Conservation (phyloP, 2,113 vertebrate genomes). For the Rhabdomys dilectus region DNA sequence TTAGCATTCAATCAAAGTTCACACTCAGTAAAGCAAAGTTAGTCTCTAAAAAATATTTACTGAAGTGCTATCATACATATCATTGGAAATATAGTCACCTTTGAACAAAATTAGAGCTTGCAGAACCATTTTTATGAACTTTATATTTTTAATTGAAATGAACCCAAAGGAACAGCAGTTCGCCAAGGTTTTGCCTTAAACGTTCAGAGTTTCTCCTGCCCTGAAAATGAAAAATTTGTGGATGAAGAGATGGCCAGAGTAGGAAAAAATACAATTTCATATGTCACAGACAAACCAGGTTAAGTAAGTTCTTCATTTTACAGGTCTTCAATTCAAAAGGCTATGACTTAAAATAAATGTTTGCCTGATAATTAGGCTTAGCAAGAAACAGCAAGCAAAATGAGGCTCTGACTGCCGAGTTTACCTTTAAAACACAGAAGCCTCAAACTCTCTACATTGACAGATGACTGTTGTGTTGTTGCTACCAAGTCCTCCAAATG, state of each 20-base stretch:
- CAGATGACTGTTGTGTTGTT: slow-evolving; percentile 21
- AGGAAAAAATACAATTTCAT: background rate
- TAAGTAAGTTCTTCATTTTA: background rate
- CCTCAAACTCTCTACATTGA: background rate
- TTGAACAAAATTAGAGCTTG: slow-evolving; percentile 52
- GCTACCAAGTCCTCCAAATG: slow-evolving; percentile 1
- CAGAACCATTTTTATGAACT: slow-evolving; percentile 8
- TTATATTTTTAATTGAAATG: slow-evolving; percentile 43
- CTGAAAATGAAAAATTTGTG: background rate
- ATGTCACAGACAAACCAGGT: background rate
- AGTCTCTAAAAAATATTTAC: slow-evolving; percentile 53
- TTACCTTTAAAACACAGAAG: slow-evolving; percentile 55
- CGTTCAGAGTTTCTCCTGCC: background rate
- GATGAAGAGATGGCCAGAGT: background rate
- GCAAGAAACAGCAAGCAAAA: background rate
- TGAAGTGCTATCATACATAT: slow-evolving; percentile 47
- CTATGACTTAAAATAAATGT: slow-evolving; percentile 10
- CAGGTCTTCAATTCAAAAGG: slow-evolving; percentile 1
- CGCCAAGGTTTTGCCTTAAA: background rate
- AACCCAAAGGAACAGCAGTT: slow-evolving; percentile 9
- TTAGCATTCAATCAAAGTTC: slow-evolving; percentile 31
- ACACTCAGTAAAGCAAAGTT: slow-evolving; percentile 51
- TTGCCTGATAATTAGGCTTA: background rate
- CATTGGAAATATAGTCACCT: slow-evolving; percentile 44
- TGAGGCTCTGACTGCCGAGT: background rate